These are phyloP conservation scores for Drosophila kuntzei DNA, from an alignment of 2,888 invertebrate genomes.

Conservation along the genomic window DNA sequence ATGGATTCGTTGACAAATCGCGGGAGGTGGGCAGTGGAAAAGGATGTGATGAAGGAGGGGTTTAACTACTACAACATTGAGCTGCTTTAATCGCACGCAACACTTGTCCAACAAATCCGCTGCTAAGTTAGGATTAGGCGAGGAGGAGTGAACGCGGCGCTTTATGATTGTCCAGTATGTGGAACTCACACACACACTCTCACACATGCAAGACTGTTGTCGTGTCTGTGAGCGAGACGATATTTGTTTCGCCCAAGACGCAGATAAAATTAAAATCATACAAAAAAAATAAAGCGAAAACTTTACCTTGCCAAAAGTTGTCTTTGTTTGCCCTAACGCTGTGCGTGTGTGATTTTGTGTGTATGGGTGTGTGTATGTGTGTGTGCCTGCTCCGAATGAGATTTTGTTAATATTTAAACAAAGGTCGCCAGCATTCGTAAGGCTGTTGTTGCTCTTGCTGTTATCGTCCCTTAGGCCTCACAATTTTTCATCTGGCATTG, in stretches of 20 bases:
- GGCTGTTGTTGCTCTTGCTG: constrained; percentile 30
- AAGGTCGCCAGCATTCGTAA: constrained; percentile 58
- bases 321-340: constrained; percentile 34
- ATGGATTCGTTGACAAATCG: constrained; percentile 23
- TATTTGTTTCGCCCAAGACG: constrained; percentile 71
- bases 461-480: constrained; percentile 68
- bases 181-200: constrained; percentile 13
- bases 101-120: constrained; percentile 45
- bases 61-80: constrained; percentile 15
- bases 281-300: constrained; percentile 33
- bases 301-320: constrained; percentile 56
- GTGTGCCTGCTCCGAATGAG: constrained; percentile 40
- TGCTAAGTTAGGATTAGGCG: constrained; percentile 36
- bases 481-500: constrained; percentile 71
- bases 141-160: constrained; percentile 30
- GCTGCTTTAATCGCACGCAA: constrained; percentile 32
- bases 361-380: constrained; percentile 6
- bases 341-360: constrained; percentile 10
- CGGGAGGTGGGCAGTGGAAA: neutral
- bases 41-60: neutral
- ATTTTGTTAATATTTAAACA: constrained; percentile 72
- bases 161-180: constrained; percentile 70
- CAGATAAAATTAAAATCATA: constrained; percentile 74
- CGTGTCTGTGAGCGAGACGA: constrained; percentile 31
- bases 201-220: neutral